Evolutionary conservation across 2,797 vertebrate species (phyloP), one percentile per base, ranked within the genome.

Genomic region (Danio albolineatus): DNA sequence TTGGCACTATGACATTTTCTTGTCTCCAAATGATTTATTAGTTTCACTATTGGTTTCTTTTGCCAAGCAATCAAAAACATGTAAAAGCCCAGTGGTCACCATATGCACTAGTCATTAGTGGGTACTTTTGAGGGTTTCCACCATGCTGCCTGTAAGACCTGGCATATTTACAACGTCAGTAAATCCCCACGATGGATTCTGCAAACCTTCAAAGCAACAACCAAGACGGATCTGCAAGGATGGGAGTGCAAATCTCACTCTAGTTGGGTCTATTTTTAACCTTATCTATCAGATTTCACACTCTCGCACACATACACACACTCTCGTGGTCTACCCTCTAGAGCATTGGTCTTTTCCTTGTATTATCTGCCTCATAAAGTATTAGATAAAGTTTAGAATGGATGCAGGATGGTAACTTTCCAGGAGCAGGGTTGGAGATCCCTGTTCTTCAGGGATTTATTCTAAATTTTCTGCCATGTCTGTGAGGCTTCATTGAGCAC

Each of bases 191-290:
- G 74, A 83, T 74, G 54, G 82, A 83, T 83, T 76, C 66, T 71
- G 66, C 44, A 28, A 66, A 78, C 79, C 76, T 81, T 67, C 43
- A 41, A 74, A 75, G 76, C 66, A 48, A 49, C 71, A 70, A 78
- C 81, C 83, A 85, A 69, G 78, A 76, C 88, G 79, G 85, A 82
- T 86, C 86, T 89, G 87, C 91, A 88, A 79, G 89, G 89, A 92
- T 86, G 87, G 54, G 85, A 91, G 87, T 80, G 87, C 88, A 89
- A 90, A 89, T 86, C 89, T 88, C 86, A 74, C 85, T 88, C 84
- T 41, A 88, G 86, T 86, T 61, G 59, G 59, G 7, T 77, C 82
- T 90, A 91, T 92, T 93, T 92, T 90, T 89, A 92, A 89, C 82
- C 62, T 81, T 62, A 86, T 90, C 89, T 84, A 87, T 90, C 84